Evolutionary conservation across 2,113 vertebrate genomes (phyloP).

Genomic region (Actenoides hombroni): DNA sequence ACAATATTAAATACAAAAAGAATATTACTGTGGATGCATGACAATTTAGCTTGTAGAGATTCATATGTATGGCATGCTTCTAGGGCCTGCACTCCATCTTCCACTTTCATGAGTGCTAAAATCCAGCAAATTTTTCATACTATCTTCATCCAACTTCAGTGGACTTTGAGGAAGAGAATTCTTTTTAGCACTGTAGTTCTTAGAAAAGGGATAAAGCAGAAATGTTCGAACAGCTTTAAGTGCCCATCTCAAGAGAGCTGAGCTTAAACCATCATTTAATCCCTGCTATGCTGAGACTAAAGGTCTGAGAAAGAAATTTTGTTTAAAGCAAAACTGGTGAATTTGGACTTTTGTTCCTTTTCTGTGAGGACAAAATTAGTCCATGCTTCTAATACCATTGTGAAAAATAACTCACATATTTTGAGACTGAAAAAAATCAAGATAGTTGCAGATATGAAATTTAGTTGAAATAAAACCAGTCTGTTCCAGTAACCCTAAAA

Average conservation of each 20-base stretch:
- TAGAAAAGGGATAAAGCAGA: slow-evolving; percentile 44
- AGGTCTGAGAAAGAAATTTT: slow-evolving; percentile 1
- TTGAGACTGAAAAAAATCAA: background rate
- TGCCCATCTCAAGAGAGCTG: background rate
- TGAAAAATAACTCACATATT: background rate
- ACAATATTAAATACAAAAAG: background rate
- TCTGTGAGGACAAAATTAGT: background rate
- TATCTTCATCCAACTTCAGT: background rate
- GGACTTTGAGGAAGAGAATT: slow-evolving; percentile 29
- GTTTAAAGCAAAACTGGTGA: slow-evolving; percentile 3
- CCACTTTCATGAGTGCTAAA: background rate
- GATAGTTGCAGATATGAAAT: accelerated
- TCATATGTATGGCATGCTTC: background rate
- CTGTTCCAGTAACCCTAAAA: background rate
- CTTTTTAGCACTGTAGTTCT: slow-evolving; percentile 17
- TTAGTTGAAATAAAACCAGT: background rate
- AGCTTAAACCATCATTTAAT: slow-evolving; percentile 51
- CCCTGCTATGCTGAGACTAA: slow-evolving; percentile 17
- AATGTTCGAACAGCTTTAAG: slow-evolving; percentile 44
- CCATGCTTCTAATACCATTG: background rate
- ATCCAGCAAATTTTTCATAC: slow-evolving; percentile 15
- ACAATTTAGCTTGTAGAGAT: background rate
- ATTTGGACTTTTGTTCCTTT: background rate
- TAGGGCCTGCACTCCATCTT: background rate
- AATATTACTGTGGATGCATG: background rate